These are phyloP conservation scores for Cepaea hortensis DNA, from an alignment of 2,888 invertebrate species.

Conservation along the genomic window DNA sequence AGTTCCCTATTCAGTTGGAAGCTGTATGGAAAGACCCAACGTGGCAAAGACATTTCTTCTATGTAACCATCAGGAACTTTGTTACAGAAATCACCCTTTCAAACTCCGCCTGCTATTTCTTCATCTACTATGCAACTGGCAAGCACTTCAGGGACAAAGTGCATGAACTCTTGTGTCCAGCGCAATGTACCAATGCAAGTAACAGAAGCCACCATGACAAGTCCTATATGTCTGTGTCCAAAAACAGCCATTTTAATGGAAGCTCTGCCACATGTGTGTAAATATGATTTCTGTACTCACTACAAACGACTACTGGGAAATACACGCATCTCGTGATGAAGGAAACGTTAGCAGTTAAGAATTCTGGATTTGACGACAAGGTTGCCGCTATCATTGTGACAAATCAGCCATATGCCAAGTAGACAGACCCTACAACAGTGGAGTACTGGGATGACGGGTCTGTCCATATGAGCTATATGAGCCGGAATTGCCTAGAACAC, in stretches of 20 bases:
- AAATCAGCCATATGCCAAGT: too few species aligned
- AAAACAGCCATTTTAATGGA: slow-evolving; percentile 31
- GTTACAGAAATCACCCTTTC: slow-evolving; percentile 73
- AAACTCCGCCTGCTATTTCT: slow-evolving; percentile 75
- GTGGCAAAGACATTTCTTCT: slow-evolving; percentile 71
- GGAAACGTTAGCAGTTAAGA: too few species aligned
- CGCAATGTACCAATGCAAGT: slow-evolving; percentile 32
- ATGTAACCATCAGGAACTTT: slow-evolving; percentile 65
- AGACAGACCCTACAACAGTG: too few species aligned
- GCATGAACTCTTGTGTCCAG: slow-evolving; percentile 57
- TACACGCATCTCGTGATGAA: too few species aligned
- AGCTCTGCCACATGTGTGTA: slow-evolving; percentile 47
- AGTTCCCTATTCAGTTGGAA: slow-evolving; percentile 54
- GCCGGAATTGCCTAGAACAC: too few species aligned
- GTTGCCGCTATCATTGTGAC: too few species aligned
- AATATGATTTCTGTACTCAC: not conserved
- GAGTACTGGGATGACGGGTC: too few species aligned
- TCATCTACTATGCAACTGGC: slow-evolving; percentile 75
- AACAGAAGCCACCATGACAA: slow-evolving; percentile 42
- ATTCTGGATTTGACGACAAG: too few species aligned
- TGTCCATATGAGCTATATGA: too few species aligned
- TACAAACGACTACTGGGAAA: too few species aligned
- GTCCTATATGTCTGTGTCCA: slow-evolving; percentile 49
- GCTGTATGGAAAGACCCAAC: slow-evolving; percentile 62
- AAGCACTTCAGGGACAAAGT: slow-evolving; percentile 71